phyloP scores from a whole-genome alignment of 2,888 invertebrate species.

The Lepidocyrtinus sp. region DNA sequence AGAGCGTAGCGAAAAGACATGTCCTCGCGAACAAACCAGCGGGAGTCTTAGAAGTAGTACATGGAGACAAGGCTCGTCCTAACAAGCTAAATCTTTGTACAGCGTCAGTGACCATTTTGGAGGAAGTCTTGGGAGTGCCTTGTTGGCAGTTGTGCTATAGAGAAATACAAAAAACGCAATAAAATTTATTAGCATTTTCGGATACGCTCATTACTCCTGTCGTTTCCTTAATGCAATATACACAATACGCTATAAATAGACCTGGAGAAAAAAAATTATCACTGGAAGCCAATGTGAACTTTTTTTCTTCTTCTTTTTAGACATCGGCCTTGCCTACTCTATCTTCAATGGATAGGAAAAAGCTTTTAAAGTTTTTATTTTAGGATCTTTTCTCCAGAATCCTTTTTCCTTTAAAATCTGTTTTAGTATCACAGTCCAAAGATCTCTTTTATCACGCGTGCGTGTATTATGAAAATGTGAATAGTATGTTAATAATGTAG shows the following conservation, averaged over 20 bases:
- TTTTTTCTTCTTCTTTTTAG: not conserved
- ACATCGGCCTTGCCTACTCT: not conserved
- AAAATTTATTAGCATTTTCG: slow-evolving; percentile 46
- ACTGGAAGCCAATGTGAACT: too few relatives aligned
- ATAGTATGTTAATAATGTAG: not conserved
- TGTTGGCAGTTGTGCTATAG: slow-evolving; percentile 40
- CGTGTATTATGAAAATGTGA: not conserved
- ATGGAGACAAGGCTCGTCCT: slow-evolving; percentile 19
- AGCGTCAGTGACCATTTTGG: slow-evolving; percentile 18
- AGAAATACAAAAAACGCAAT: slow-evolving; percentile 45
- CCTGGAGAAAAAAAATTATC: too few relatives aligned
- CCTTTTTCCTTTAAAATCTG: not conserved
- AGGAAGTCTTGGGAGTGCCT: slow-evolving; percentile 25
- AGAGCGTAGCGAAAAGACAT: slow-evolving; percentile 40
- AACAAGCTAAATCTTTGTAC: not conserved
- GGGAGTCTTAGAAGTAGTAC: slow-evolving; percentile 21
- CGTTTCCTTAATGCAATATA: slow-evolving; percentile 6
- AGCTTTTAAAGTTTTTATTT: slow-evolving; percentile 2
- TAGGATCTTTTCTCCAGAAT: not conserved
- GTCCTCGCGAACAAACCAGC: slow-evolving; percentile 38
- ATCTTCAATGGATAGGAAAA: not conserved
- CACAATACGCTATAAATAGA: slow-evolving; percentile 10
- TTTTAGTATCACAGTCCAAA: not conserved
- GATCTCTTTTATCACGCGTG: slow-evolving; percentile 1
- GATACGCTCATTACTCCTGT: slow-evolving; percentile 50